Percentiles rank a stretch among this genome's conserved stretches.
phyloP scores from a whole-genome alignment of 2,797 vertebrate genomes.

The Carcharodon carcharias region DNA sequence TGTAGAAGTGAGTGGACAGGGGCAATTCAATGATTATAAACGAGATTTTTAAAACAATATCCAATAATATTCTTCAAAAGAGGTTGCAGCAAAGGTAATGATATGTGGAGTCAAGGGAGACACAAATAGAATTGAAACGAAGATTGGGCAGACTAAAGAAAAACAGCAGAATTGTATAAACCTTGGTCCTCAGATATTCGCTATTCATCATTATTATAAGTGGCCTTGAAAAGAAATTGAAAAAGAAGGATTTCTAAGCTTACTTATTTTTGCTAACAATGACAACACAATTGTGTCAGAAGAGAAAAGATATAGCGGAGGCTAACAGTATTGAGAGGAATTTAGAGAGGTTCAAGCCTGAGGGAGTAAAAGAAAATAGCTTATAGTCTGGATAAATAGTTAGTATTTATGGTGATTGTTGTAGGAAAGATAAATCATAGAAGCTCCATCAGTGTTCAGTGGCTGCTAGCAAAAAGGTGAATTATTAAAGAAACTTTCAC shows the following conservation, averaged over 20 bases:
- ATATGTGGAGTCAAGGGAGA: not conserved
- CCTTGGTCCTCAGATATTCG: too few relatives aligned
- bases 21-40: not conserved
- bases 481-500: not conserved
- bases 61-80: too few relatives aligned
- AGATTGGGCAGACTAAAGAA: not conserved
- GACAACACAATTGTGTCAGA: not conserved
- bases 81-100: not conserved
- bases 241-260: not conserved
- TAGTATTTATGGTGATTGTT: not conserved
- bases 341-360: not conserved
- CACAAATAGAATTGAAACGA: not conserved
- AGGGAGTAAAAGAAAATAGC: not conserved
- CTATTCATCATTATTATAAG: not conserved
- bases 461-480: not conserved
- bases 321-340: not conserved
- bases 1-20: not conserved
- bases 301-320: not conserved
- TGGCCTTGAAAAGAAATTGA: conserved; percentile 17
- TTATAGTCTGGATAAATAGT: not conserved
- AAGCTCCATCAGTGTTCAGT: not conserved
- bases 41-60: not conserved
- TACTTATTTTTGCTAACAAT: not conserved
- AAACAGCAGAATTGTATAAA: not conserved
- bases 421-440: not conserved